Percentiles rank a stretch among this genome's conserved stretches.
These are phyloP conservation scores for Philaethria dido DNA, from an alignment of 2,888 invertebrate species.

Conservation along the genomic window DNA sequence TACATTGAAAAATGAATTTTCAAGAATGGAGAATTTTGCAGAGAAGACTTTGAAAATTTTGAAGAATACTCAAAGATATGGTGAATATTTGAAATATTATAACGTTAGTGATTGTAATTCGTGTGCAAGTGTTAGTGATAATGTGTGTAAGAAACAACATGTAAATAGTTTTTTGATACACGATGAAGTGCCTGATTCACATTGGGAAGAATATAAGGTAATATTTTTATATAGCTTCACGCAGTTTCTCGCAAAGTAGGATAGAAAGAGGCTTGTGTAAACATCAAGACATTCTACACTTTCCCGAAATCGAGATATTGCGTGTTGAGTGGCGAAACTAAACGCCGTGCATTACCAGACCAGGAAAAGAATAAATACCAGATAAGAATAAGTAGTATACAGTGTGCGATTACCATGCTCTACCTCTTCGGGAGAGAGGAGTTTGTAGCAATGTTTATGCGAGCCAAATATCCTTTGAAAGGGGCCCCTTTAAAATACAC, in stretches of 20 bases:
- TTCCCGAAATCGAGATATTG: too few species aligned
- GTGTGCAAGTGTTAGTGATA: slow-evolving; percentile 41
- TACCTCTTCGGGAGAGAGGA: too few species aligned
- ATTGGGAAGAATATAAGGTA: slow-evolving; percentile 76
- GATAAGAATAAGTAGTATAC: too few species aligned
- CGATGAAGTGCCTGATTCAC: slow-evolving; percentile 58
- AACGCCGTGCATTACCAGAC: too few species aligned
- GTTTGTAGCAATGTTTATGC: too few species aligned
- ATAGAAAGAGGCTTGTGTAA: too few species aligned
- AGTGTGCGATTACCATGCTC: too few species aligned
- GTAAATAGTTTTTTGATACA: slow-evolving; percentile 58
- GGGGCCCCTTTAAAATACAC: too few species aligned
- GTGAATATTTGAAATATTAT: slow-evolving; percentile 53
- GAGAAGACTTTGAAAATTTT: slow-evolving; percentile 53
- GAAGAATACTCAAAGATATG: slow-evolving; percentile 54
- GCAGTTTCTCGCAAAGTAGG: neutral
- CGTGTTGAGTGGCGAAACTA: too few species aligned
- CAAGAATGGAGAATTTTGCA: slow-evolving; percentile 50
- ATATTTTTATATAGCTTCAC: slow-evolving; percentile 16
- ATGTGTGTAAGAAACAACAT: slow-evolving; percentile 53
- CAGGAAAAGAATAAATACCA: too few species aligned
- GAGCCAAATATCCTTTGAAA: too few species aligned
- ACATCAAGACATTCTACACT: too few species aligned
- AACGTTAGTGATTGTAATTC: slow-evolving; percentile 58
- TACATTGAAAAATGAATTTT: slow-evolving; percentile 42